A percentile compares a stretch with the other conserved stretches of the same genome.
Evolutionary conservation across 2,113 vertebrate species (phyloP).

Genomic region (Percopsis transmontana): DNA sequence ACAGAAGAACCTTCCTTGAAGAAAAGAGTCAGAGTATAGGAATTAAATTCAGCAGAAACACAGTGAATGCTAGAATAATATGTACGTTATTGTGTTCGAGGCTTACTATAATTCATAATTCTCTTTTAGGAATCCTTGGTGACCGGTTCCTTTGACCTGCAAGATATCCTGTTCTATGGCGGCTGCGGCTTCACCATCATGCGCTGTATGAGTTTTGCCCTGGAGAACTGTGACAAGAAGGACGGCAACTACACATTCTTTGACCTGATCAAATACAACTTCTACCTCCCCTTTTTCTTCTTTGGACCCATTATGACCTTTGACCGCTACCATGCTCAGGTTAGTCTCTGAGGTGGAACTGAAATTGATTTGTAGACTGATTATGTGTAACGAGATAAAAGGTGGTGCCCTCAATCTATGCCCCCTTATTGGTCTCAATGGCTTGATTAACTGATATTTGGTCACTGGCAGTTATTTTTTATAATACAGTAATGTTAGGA

Average conservation of each 20-base stretch:
- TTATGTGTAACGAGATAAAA: not conserved
- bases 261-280: conserved; percentile 96
- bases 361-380: not conserved
- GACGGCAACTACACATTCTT: conserved; percentile 86
- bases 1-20: not conserved
- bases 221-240: conserved; percentile 87
- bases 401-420: not conserved
- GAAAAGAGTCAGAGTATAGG: too few relatives aligned
- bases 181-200: conserved; percentile 91
- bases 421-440: too few relatives aligned
- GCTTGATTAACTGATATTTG: too few relatives aligned
- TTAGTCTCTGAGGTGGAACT: conserved; percentile 50
- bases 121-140: conserved; percentile 78
- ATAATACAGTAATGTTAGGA: too few relatives aligned
- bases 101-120: not conserved
- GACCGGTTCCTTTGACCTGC: conserved; percentile 87
- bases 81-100: not conserved
- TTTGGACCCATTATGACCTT: conserved; percentile 97
- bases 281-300: conserved; percentile 99
- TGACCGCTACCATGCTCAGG: conserved; percentile 89
- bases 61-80: not conserved
- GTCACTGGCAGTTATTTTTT: too few relatives aligned
- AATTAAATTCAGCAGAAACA: too few relatives aligned
- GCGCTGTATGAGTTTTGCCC: conserved; percentile 93
- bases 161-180: conserved; percentile 94